Conservation (phyloP, 2,113 vertebrate species). For the Rousettus leschenaultii region DNA sequence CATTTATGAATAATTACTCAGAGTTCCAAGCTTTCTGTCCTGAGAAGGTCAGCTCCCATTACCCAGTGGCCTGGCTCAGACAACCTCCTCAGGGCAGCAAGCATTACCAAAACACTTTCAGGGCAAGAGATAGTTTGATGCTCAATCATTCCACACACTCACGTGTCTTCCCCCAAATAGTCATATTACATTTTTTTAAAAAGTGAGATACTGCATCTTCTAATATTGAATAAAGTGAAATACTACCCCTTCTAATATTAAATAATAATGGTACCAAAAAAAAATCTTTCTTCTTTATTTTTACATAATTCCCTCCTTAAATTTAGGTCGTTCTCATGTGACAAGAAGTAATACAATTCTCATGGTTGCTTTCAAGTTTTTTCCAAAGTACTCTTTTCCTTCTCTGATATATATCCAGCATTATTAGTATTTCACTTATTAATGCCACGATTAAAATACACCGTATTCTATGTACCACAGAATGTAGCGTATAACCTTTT, state of each 20-base stretch:
- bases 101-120: neutral
- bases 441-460: neutral
- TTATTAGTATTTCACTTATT: neutral
- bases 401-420: neutral
- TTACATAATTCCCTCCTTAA: neutral
- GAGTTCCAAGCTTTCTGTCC: neutral
- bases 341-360: neutral
- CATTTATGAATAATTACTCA: neutral
- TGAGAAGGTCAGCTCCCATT: neutral
- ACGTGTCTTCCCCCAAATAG: neutral
- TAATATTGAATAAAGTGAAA: neutral
- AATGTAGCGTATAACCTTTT: neutral
- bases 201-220: neutral
- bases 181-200: neutral
- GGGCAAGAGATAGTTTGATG: neutral
- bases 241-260: neutral
- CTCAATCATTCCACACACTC: too few relatives aligned
- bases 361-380: neutral
- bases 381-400: neutral
- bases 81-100: neutral
- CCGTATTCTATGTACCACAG: neutral
- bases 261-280: neutral
- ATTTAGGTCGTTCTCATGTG: neutral
- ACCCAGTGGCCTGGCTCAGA: rapidly evolving
- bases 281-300: neutral